Conservation (phyloP, 1,140 invertebrate species). For the Phocides pigmalion region DNA sequence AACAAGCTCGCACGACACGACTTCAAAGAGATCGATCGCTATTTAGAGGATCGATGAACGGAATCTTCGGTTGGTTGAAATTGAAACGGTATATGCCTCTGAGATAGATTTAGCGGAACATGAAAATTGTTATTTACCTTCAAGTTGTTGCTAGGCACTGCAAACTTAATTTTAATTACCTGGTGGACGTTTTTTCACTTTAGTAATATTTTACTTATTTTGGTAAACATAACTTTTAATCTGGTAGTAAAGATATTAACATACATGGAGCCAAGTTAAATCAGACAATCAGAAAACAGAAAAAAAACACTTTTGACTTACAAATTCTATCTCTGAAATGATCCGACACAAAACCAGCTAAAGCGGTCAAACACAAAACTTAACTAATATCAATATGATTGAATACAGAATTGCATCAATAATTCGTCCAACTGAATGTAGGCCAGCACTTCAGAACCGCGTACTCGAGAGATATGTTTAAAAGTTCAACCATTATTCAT, state of each 20-base stretch:
- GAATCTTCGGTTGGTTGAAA: slow-evolving; percentile 43
- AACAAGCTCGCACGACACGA: slow-evolving; percentile 65
- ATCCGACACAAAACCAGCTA: slow-evolving; percentile 9
- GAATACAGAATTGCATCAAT: slow-evolving; percentile 47
- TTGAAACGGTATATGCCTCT: slow-evolving; percentile 40
- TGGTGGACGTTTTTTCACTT: too few relatives aligned
- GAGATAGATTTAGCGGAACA: slow-evolving; percentile 34
- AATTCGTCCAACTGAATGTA: slow-evolving; percentile 60
- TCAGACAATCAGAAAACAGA: not conserved
- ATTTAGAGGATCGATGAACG: slow-evolving; percentile 66
- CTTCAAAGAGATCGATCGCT: slow-evolving; percentile 80
- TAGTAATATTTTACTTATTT: too few relatives aligned
- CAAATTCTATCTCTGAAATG: not conserved
- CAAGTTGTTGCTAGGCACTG: not conserved
- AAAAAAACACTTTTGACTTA: slow-evolving; percentile 6
- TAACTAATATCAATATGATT: slow-evolving; percentile 37
- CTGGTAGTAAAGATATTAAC: too few relatives aligned
- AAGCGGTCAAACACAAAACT: slow-evolving; percentile 24
- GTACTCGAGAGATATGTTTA: slow-evolving; percentile 34
- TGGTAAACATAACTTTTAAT: too few relatives aligned
- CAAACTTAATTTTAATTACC: too few relatives aligned
- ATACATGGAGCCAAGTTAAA: too few relatives aligned
- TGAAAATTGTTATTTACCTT: slow-evolving; percentile 5
- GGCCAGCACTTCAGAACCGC: slow-evolving; percentile 58
- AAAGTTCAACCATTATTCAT: slow-evolving; percentile 31